A percentile compares a stretch with the other conserved stretches of the same genome.
phyloP scores from a whole-genome alignment of 1,140 invertebrate species.

The Cepaea nemoralis region DNA sequence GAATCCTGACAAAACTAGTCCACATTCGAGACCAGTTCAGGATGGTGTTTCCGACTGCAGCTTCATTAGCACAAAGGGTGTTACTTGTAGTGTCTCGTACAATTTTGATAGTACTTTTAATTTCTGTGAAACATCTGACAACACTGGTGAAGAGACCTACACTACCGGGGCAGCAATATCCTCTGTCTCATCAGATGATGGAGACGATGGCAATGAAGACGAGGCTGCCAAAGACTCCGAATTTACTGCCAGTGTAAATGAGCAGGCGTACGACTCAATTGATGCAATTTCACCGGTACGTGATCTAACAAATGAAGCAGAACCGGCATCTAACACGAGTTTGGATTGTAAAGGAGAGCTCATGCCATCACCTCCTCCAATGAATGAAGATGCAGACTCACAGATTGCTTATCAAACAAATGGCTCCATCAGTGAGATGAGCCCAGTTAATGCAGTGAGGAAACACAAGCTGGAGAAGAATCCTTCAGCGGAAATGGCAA shows the following conservation, averaged over 20 bases:
- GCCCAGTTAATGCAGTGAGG: neutral
- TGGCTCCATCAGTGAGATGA: neutral
- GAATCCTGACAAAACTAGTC: neutral
- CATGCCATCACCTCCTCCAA: neutral
- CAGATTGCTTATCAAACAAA: neutral
- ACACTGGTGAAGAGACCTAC: neutral
- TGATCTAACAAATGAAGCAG: neutral
- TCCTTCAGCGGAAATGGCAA: slow-evolving; percentile 21
- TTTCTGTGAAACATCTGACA: neutral
- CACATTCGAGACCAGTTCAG: neutral
- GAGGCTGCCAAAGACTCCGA: neutral
- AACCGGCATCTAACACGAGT: neutral
- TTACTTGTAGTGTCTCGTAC: neutral
- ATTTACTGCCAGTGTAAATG: neutral
- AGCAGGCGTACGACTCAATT: neutral
- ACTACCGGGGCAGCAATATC: no score
- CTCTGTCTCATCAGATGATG: neutral
- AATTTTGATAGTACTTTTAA: neutral
- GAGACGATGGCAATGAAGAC: neutral
- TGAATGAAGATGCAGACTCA: neutral
- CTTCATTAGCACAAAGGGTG: neutral
- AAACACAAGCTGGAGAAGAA: slow-evolving; percentile 31
- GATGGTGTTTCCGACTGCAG: neutral
- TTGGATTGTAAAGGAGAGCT: neutral
- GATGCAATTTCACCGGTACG: neutral